Evolutionary conservation across 2,888 invertebrate species (phyloP).

Genomic region (Andricus curvator): DNA sequence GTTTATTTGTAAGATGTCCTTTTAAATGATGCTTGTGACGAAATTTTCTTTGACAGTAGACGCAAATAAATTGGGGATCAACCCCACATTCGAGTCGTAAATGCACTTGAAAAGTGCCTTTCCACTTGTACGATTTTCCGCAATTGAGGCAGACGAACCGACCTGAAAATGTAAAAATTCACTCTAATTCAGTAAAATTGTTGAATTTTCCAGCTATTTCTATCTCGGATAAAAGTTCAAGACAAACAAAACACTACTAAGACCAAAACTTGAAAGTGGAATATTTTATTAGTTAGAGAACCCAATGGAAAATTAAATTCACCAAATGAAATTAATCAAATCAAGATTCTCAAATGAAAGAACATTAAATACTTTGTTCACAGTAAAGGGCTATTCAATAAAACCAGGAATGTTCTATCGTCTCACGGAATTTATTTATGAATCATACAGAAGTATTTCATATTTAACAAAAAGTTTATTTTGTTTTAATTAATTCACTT

Average conservation of each 20-base stretch:
- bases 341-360: too few relatives aligned
- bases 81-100: slow-evolving; percentile 70
- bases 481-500: background rate
- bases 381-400: background rate
- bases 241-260: too few relatives aligned
- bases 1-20: slow-evolving; percentile 60
- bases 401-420: background rate
- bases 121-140: slow-evolving; percentile 72
- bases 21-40: slow-evolving; percentile 71
- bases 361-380: background rate
- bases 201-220: too few relatives aligned
- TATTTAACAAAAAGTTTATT: background rate
- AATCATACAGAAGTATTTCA: background rate
- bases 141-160: slow-evolving; percentile 70
- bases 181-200: too few relatives aligned
- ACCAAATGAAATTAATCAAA: too few relatives aligned
- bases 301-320: too few relatives aligned
- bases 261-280: too few relatives aligned
- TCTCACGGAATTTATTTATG: background rate
- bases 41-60: slow-evolving; percentile 69
- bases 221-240: too few relatives aligned
- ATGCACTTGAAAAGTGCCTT: slow-evolving; percentile 69
- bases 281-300: too few relatives aligned
- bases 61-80: slow-evolving; percentile 73
- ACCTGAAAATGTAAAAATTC: slow-evolving; percentile 23